Evolutionary conservation across 2,888 invertebrate species (phyloP), one percentile per base, ranked within the genome.

Genomic region (Trichogramma evanescens): DNA sequence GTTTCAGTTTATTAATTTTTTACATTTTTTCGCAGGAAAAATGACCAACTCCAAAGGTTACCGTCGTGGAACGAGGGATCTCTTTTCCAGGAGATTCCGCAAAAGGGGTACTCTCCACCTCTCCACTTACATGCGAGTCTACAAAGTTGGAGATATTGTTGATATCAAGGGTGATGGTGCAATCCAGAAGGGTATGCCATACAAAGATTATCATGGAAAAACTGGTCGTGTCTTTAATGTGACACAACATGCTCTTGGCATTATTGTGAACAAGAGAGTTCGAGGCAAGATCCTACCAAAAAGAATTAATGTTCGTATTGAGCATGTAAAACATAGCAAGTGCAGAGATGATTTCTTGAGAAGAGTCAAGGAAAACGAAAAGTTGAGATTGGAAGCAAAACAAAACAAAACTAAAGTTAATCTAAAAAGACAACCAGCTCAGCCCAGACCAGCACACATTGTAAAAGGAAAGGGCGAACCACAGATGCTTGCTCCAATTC

Each of bases 11-110:
- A 58, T 48, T 38, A 26, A 26, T 26, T 26, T 26, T 26, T 26
- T 26, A 26, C 26, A 26, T 26, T 26, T 26, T 26, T 26, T 26
- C 13, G 26, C 26, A 26, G 26, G 39, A 55, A 67, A 61, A 80
- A 99, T 99, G 99, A 96, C 96, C 68, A 99, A 99, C 83, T 93
- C 98, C 63, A 98, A 99, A 80, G 99, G 99, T 86, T 95, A 96
- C 80, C 91, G 99, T 73, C 93, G 98, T 74, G 97, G 98, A 74
- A 99, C 99, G 65, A 88, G 99, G 81, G 96, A 99, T 82, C 86
- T 99, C 85, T 99, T 99, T 83, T 91, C 97, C 69, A 88, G 96
- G 67, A 89, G 86, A 77, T 99, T 97, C 88, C 89, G 93, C 71
- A 93, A 91, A 77, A 92, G 91, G 86, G 99, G 99, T 80, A 89